These are phyloP conservation scores for Stenichneumon culpator DNA, from an alignment of 2,888 invertebrate genomes.

Conservation along the genomic window DNA sequence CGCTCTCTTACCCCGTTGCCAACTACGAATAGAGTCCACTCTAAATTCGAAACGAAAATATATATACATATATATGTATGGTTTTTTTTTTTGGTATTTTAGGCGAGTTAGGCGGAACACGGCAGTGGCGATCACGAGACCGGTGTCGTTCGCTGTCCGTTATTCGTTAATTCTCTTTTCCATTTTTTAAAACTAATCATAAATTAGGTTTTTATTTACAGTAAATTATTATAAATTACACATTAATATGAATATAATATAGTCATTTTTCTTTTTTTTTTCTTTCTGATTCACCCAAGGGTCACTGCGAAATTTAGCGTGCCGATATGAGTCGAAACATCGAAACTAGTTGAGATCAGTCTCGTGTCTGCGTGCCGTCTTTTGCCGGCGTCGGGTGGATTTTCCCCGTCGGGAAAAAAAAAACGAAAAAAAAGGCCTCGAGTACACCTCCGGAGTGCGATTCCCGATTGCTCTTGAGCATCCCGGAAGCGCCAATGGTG, in stretches of 20 bases:
- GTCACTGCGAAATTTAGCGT: conserved; percentile 3
- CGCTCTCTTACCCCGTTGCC: conserved; percentile 75
- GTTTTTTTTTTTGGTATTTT: conserved; percentile 13
- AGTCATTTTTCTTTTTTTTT: neutral
- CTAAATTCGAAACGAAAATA: conserved; percentile 84
- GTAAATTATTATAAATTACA: conserved; percentile 8
- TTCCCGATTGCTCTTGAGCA: conserved; percentile 18
- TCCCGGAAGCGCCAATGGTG: conserved; percentile 26
- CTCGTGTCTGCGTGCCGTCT: conserved; percentile 53
- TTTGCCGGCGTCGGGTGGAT: conserved; percentile 33
- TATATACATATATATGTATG: conserved; percentile 6
- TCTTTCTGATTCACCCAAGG: conserved; percentile 5
- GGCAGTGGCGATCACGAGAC: conserved; percentile 60
- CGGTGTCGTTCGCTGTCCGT: conserved; percentile 40
- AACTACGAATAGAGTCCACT: conserved; percentile 82
- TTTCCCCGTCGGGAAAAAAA: conserved; percentile 13
- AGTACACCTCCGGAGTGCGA: conserved; percentile 26
- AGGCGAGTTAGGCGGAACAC: conserved; percentile 37
- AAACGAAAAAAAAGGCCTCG: conserved; percentile 30
- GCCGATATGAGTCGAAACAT: neutral
- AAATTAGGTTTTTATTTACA: conserved; percentile 28
- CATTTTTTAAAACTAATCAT: neutral
- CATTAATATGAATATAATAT: neutral
- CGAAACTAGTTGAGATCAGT: conserved; percentile 17
- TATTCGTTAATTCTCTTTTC: neutral